These are phyloP conservation scores for Chelonus insularis DNA, from an alignment of 1,140 invertebrate genomes.

Conservation along the genomic window DNA sequence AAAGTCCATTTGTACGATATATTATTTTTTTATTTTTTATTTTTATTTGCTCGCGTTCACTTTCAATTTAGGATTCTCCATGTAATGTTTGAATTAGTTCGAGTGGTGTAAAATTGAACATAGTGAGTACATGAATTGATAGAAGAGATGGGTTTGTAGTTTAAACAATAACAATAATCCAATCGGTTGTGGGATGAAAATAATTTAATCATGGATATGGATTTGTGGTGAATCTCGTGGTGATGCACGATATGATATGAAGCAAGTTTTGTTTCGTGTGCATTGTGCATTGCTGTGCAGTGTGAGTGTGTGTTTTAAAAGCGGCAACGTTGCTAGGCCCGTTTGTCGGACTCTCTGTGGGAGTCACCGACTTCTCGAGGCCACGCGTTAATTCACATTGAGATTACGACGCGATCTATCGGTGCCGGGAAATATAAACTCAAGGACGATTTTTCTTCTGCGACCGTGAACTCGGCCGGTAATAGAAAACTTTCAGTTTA, in stretches of 20 bases:
- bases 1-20: conserved; percentile 14
- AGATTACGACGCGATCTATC: conserved; percentile 59
- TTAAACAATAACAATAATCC: no score
- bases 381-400: conserved; percentile 50
- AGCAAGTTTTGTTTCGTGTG: neutral
- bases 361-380: conserved; percentile 61
- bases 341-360: conserved; percentile 30
- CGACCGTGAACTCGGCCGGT: conserved; percentile 47
- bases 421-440: conserved; percentile 55
- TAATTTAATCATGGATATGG: conserved; percentile 6
- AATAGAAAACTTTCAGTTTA: conserved; percentile 31
- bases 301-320: conserved; percentile 14
- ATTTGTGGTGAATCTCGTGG: neutral
- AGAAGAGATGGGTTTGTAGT: no score
- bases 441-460: conserved; percentile 48
- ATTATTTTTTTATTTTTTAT: neutral
- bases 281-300: neutral
- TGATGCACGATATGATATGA: neutral
- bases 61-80: neutral
- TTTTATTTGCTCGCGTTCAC: neutral
- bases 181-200: no score
- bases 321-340: conserved; percentile 31
- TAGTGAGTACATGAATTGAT: no score
- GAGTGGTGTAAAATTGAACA: neutral
- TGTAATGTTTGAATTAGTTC: neutral